These are phyloP conservation scores for Nyctereutes procyonoides DNA, from an alignment of 2,113 vertebrate species.

Conservation along the genomic window DNA sequence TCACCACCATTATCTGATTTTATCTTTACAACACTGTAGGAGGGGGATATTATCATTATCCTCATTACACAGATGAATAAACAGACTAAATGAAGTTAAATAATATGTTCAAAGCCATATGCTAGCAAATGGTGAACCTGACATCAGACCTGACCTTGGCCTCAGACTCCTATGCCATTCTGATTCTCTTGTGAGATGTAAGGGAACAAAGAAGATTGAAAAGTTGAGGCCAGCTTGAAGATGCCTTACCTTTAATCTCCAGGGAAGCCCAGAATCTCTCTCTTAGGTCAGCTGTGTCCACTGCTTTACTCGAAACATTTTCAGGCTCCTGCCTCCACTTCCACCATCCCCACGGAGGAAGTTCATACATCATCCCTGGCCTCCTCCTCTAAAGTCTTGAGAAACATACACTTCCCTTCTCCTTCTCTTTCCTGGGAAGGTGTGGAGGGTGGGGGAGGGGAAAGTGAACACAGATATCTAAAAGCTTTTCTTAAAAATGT, in stretches of 20 bases:
- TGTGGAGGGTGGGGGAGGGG: neutral
- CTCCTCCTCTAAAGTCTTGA: neutral
- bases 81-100: slow-evolving; percentile 50
- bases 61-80: slow-evolving; percentile 11
- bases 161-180: neutral
- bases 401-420: neutral
- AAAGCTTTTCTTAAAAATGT: slow-evolving; percentile 41
- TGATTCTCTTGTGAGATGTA: neutral
- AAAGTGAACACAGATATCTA: slow-evolving; percentile 13
- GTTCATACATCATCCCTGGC: neutral
- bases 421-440: neutral
- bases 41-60: neutral
- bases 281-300: neutral
- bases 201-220: neutral
- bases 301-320: neutral
- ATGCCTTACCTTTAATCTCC: neutral
- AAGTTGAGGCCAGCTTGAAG: neutral
- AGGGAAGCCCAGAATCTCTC: slow-evolving; percentile 8
- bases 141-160: neutral
- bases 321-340: neutral
- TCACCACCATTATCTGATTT: slow-evolving; percentile 9
- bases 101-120: slow-evolving; percentile 1
- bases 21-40: slow-evolving; percentile 15
- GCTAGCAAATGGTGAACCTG: neutral
- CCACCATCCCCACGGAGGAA: neutral